These are phyloP conservation scores for Circaetus cinerascens DNA, from an alignment of 2,113 vertebrate genomes.

Conservation along the genomic window DNA sequence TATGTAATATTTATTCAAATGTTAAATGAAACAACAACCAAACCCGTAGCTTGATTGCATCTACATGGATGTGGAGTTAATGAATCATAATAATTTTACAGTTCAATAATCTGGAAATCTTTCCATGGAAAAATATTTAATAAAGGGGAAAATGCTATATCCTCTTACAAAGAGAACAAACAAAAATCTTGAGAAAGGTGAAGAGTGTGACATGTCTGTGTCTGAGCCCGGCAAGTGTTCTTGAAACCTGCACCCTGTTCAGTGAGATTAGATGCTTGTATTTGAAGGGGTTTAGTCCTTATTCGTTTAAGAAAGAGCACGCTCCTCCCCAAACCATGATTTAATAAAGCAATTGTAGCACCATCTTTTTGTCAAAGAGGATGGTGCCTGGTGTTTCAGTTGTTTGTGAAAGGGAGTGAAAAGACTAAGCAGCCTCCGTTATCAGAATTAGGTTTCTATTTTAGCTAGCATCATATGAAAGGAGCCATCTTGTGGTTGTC, in stretches of 20 bases:
- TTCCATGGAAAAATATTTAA: neutral
- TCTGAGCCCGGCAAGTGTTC: neutral
- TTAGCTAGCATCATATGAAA: neutral
- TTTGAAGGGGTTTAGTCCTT: neutral
- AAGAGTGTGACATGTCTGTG: neutral
- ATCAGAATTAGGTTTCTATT: neutral
- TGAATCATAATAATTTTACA: neutral
- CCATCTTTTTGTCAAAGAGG: neutral
- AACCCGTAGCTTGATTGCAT: neutral
- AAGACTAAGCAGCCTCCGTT: neutral
- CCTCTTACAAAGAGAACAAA: neutral
- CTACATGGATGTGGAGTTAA: neutral
- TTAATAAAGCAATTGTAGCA: neutral
- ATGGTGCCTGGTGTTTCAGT: neutral
- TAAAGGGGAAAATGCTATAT: neutral
- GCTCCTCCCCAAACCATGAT: neutral
- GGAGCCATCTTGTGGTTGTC: conserved; percentile 64
- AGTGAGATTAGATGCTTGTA: neutral
- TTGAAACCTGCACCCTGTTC: neutral
- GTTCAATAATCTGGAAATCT: neutral
- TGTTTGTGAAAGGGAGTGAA: neutral
- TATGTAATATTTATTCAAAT: neutral
- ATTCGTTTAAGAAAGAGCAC: neutral
- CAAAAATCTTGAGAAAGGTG: neutral
- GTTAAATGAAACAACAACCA: neutral